A percentile compares a stretch with the other conserved stretches of the same genome.
Conservation (phyloP, 2,797 vertebrate species). For the Rhabdomys pumilio region DNA sequence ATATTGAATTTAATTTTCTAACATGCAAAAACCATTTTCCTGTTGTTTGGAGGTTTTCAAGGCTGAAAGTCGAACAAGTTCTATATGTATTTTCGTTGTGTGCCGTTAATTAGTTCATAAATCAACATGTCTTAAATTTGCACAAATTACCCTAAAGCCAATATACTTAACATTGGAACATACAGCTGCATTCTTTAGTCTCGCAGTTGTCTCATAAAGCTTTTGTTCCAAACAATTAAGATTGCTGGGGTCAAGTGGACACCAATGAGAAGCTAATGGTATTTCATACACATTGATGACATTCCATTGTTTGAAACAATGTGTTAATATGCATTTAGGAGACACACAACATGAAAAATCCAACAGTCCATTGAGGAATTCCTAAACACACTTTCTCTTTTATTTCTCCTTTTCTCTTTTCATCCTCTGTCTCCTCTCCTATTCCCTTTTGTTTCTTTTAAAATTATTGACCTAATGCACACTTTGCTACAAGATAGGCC, state of each 20-base stretch:
- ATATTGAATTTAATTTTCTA: conserved; percentile 92
- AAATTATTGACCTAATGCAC: too few relatives aligned
- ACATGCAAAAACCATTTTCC: conserved; percentile 88
- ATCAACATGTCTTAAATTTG: conserved; percentile 86
- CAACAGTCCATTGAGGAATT: neutral
- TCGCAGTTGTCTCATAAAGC: conserved; percentile 69
- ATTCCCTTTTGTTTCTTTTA: neutral
- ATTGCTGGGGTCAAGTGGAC: conserved; percentile 49
- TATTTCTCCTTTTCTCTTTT: neutral
- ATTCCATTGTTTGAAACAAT: neutral
- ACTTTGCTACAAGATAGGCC: too few relatives aligned
- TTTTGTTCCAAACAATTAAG: conserved; percentile 70
- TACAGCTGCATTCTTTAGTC: conserved; percentile 68
- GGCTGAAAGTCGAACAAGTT: conserved; percentile 84
- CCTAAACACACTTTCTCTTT: neutral
- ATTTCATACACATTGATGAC: conserved; percentile 71
- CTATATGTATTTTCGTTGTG: conserved; percentile 89
- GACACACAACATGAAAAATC: neutral
- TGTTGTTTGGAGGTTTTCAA: conserved; percentile 86
- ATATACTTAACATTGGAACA: conserved; percentile 76
- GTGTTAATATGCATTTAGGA: neutral
- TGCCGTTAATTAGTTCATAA: conserved; percentile 91
- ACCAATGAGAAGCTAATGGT: conserved; percentile 48
- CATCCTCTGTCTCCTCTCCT: neutral
- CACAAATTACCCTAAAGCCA: conserved; percentile 88